phyloP scores from a whole-genome alignment of 2,113 vertebrate genomes.

The Rutilus rutilus region DNA sequence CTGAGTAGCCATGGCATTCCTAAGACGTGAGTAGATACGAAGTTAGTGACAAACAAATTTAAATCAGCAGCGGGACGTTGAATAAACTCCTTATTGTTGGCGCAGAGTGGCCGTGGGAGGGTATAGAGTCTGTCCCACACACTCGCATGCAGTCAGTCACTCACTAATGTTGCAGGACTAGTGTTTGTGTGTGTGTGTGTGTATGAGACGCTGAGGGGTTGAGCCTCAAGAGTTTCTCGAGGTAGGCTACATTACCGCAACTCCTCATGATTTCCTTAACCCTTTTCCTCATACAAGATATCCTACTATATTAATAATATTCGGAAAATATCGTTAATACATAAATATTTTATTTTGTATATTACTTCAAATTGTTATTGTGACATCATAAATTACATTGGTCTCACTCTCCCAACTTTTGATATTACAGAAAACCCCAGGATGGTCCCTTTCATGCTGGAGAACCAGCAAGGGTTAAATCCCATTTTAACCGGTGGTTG shows the following conservation, averaged over 20 bases:
- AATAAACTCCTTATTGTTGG: conserved; percentile 28
- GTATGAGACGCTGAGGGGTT: background rate
- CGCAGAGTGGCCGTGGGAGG: conserved; percentile 38
- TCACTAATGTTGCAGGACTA: background rate
- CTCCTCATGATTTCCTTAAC: conserved; percentile 1
- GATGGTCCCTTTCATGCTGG: background rate
- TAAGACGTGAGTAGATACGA: conserved; percentile 66
- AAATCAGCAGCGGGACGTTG: conserved; percentile 30
- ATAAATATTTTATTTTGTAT: background rate
- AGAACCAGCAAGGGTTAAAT: background rate
- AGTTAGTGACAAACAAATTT: conserved; percentile 8
- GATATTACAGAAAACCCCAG: background rate
- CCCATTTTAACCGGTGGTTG: background rate
- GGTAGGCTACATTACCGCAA: background rate
- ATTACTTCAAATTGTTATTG: background rate
- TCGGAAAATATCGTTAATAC: background rate
- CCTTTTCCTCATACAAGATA: background rate
- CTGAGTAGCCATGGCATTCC: conserved; percentile 81
- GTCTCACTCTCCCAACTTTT: background rate
- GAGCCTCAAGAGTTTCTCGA: conserved; percentile 16
- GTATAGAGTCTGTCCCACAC: background rate
- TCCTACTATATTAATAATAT: background rate
- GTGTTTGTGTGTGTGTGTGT: background rate
- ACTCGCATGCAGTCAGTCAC: background rate
- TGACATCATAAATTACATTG: background rate